phyloP scores from a whole-genome alignment of 2,888 invertebrate species.

The Acronicta alni region DNA sequence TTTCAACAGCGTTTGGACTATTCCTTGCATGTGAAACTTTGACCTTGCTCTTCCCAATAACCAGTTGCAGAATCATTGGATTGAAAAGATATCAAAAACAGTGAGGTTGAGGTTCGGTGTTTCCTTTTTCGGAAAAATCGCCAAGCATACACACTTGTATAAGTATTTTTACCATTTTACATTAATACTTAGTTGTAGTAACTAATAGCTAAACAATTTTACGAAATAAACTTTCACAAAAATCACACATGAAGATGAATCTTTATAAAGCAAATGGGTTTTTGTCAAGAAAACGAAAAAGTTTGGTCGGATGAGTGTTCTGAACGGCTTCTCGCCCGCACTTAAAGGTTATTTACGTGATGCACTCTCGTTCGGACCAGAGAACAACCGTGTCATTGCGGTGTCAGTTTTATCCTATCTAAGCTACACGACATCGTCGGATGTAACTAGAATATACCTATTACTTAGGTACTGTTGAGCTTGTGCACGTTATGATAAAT shows the following conservation, averaged over 20 bases:
- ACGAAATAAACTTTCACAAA: constrained; percentile 9
- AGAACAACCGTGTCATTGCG: constrained; percentile 35
- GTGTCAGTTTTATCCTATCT: constrained; percentile 23
- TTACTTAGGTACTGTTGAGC: too few relatives aligned
- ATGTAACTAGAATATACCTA: background rate
- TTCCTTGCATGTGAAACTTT: too few relatives aligned
- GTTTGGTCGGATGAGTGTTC: constrained; percentile 13
- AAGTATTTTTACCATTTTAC: too few relatives aligned
- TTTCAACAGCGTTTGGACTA: too few relatives aligned
- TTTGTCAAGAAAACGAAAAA: constrained; percentile 34
- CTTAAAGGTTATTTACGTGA: constrained; percentile 38
- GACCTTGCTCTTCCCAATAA: too few relatives aligned
- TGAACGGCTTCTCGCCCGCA: constrained; percentile 28
- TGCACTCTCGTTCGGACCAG: constrained; percentile 32
- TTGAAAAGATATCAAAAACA: too few relatives aligned
- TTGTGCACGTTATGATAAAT: background rate
- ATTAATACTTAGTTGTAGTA: too few relatives aligned
- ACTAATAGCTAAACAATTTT: too few relatives aligned
- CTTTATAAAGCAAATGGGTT: constrained; percentile 18
- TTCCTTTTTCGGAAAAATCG: too few relatives aligned
- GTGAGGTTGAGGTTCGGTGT: too few relatives aligned
- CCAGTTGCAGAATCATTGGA: too few relatives aligned
- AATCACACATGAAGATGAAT: constrained; percentile 13
- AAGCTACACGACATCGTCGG: background rate
- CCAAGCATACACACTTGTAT: too few relatives aligned